Evolutionary conservation across 2,113 vertebrate species (phyloP).

Genomic region (Steatornis caripensis): DNA sequence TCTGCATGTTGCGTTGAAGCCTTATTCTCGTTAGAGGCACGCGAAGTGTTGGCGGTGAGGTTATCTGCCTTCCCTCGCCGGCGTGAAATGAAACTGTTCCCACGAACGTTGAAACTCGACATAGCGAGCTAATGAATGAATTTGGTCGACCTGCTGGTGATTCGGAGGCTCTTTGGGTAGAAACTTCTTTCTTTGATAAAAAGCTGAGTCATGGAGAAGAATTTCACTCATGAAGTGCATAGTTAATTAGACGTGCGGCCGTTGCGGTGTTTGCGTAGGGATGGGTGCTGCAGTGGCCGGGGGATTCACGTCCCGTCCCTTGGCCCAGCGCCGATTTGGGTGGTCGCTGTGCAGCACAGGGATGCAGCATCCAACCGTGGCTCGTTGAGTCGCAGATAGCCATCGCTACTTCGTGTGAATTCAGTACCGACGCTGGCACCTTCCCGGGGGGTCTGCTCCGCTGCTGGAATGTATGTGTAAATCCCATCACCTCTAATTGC

Average conservation of each 20-base stretch:
- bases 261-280: background rate
- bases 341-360: background rate
- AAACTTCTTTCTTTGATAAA: background rate
- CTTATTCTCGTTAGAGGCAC: background rate
- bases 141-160: background rate
- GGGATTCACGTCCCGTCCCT: background rate
- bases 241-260: background rate
- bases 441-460: background rate
- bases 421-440: background rate
- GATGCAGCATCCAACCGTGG: background rate
- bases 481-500: slow-evolving; percentile 11
- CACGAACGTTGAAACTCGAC: background rate
- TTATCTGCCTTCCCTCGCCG: background rate
- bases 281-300: fast-evolving
- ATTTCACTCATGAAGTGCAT: background rate
- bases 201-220: background rate
- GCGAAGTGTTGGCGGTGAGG: background rate
- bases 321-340: background rate
- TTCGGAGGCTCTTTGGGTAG: background rate
- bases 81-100: background rate
- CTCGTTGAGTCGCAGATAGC: background rate
- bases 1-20: background rate
- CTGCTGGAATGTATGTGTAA: background rate
- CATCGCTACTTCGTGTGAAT: background rate
- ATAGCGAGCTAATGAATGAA: background rate